Percentiles rank a stretch among this genome's conserved stretches.
Conservation (phyloP, 2,113 vertebrate genomes). For the Bothrops jararaca region DNA sequence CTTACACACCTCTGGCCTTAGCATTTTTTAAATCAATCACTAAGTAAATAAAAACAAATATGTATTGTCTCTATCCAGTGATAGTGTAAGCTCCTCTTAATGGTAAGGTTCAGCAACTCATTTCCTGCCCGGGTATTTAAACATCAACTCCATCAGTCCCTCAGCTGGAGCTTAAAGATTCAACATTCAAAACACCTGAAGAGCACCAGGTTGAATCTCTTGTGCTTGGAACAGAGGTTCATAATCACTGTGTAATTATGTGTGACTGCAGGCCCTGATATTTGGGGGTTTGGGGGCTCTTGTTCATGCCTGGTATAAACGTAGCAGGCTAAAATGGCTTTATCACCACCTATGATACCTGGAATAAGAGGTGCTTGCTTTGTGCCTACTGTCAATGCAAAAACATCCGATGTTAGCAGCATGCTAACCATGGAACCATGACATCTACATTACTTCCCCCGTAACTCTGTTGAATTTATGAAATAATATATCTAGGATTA, state of each 20-base stretch:
- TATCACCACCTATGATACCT: background rate
- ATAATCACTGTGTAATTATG: background rate
- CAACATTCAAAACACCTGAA: background rate
- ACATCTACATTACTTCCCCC: background rate
- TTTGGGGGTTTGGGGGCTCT: background rate
- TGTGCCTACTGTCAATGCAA: background rate
- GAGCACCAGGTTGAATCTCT: background rate
- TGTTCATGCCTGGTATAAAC: background rate
- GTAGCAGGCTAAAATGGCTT: background rate
- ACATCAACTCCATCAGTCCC: background rate
- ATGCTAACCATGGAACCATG: too few species aligned
- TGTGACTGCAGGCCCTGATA: background rate
- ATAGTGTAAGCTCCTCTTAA: background rate
- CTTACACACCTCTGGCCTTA: background rate
- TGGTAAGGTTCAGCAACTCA: background rate
- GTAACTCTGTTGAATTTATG: background rate
- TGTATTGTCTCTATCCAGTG: background rate
- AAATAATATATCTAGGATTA: background rate
- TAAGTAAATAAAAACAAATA: background rate
- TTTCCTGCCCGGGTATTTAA: background rate
- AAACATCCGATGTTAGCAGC: too few species aligned
- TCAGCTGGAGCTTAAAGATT: background rate
- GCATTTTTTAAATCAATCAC: background rate
- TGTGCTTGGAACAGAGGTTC: background rate
- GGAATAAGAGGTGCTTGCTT: background rate